Conservation (phyloP, 30 jellyfish, hydroid and myxozoan species). For the Hydractinia symbiolongicarpus region DNA sequence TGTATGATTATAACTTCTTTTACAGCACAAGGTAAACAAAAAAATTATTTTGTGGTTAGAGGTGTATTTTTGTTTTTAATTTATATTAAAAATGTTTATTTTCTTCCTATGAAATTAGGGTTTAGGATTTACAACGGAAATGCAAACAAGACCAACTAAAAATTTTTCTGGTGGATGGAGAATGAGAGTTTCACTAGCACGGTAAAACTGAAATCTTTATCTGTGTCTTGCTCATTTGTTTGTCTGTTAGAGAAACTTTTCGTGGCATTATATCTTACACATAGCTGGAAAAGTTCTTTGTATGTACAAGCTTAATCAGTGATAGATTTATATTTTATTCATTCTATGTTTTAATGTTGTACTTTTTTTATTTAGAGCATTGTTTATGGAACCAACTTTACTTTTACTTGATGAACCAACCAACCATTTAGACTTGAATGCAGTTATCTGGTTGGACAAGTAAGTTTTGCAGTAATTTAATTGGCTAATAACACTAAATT, state of each 20-base stretch:
- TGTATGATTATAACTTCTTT: not conserved
- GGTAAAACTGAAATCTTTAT: slow-evolving; percentile 32
- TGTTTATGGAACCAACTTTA: slow-evolving; percentile 85
- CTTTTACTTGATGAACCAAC: slow-evolving; percentile 97
- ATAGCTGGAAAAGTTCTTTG: not conserved
- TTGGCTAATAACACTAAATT: no score
- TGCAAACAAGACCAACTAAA: slow-evolving; percentile 88
- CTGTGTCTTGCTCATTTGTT: no score
- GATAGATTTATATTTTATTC: not conserved
- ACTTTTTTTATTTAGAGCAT: slow-evolving; percentile 51
- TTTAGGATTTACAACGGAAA: slow-evolving; percentile 90
- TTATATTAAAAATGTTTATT: not conserved
- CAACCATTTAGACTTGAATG: slow-evolving; percentile 92
- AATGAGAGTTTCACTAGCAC: slow-evolving; percentile 96
- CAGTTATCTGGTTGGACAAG: slow-evolving; percentile 99
- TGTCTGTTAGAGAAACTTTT: no score
- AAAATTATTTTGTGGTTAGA: not conserved
- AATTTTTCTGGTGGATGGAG: slow-evolving; percentile 99
- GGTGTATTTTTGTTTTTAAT: not conserved
- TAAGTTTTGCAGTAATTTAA: slow-evolving; percentile 21
- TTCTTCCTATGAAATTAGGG: slow-evolving; percentile 42
- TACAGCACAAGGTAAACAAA: not conserved
- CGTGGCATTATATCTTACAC: no score
- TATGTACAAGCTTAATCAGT: not conserved
- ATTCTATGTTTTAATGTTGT: not conserved